These are phyloP conservation scores for Pristionchus maxplancki DNA, from an alignment of 2,888 invertebrate genomes.

Conservation along the genomic window DNA sequence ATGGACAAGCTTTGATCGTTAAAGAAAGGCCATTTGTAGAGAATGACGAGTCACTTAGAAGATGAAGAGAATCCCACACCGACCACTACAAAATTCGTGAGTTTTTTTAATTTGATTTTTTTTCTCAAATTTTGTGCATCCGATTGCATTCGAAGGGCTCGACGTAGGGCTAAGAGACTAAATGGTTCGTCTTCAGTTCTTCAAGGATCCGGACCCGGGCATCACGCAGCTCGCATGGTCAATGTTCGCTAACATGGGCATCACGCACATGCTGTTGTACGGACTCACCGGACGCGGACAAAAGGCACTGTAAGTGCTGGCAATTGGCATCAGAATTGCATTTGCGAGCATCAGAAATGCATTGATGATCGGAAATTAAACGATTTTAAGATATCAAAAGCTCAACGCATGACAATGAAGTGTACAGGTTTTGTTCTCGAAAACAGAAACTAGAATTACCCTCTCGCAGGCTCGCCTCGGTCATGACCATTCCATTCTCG, in stretches of 20 bases:
- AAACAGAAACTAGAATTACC: too few species aligned
- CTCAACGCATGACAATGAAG: too few species aligned
- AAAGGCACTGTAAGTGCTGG: slow-evolving; percentile 53
- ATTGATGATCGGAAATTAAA: too few species aligned
- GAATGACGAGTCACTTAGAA: background rate
- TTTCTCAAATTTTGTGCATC: background rate
- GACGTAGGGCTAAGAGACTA: too few species aligned
- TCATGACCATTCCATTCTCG: slow-evolving; percentile 58
- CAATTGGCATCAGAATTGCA: too few species aligned
- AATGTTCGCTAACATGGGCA: slow-evolving; percentile 48
- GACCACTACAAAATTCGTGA: background rate
- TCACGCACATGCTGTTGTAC: slow-evolving; percentile 60
- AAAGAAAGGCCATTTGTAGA: background rate
- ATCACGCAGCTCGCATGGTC: slow-evolving; percentile 56
- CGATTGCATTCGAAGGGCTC: background rate
- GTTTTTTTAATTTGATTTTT: background rate
- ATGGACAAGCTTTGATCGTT: background rate
- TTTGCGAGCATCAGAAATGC: too few species aligned
- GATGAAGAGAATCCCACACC: slow-evolving; percentile 41
- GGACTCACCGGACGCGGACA: slow-evolving; percentile 57
- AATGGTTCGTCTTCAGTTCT: too few species aligned
- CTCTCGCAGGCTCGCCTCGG: too few species aligned
- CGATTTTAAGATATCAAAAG: too few species aligned
- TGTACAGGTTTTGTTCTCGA: too few species aligned
- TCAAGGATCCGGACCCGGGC: slow-evolving; percentile 57